Evolutionary conservation across 2,888 invertebrate genomes (phyloP).

Genomic region (Cosmia trapezina): DNA sequence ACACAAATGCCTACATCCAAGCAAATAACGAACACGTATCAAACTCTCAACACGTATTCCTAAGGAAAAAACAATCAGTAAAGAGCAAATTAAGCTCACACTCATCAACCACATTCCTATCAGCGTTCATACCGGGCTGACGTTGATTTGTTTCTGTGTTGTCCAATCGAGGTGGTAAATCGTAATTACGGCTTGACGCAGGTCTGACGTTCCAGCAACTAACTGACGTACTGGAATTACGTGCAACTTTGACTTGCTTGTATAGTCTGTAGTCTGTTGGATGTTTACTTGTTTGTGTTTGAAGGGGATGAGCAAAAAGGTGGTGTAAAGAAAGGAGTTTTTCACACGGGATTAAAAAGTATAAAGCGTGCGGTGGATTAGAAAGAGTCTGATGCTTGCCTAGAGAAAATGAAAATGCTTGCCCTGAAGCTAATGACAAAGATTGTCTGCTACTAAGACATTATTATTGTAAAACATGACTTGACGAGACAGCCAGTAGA

Average conservation of each 20-base stretch:
- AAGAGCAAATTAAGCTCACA: slow-evolving; percentile 56
- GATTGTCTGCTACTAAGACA: neutral
- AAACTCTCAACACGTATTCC: slow-evolving; percentile 30
- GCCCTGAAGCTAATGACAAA: neutral
- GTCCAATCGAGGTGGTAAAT: slow-evolving; percentile 77
- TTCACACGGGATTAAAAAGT: slow-evolving; percentile 7
- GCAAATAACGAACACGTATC: slow-evolving; percentile 18
- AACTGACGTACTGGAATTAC: slow-evolving; percentile 47
- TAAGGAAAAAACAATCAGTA: slow-evolving; percentile 61
- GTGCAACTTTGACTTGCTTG: slow-evolving; percentile 36
- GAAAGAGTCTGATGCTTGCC: slow-evolving; percentile 7
- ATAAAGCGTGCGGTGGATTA: neutral
- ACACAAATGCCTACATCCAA: neutral
- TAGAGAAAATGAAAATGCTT: slow-evolving; percentile 11
- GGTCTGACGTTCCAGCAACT: slow-evolving; percentile 70
- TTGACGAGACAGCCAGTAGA: neutral
- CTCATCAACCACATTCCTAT: slow-evolving; percentile 53
- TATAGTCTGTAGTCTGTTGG: slow-evolving; percentile 17
- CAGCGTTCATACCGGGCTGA: slow-evolving; percentile 59
- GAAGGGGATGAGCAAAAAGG: slow-evolving; percentile 23
- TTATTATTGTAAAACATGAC: neutral
- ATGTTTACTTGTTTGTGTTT: slow-evolving; percentile 46
- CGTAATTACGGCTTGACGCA: slow-evolving; percentile 78
- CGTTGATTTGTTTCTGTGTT: slow-evolving; percentile 77
- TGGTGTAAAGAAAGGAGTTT: slow-evolving; percentile 19